Conservation (phyloP, 1,140 invertebrate species). For the Palaemon carinicauda region DNA sequence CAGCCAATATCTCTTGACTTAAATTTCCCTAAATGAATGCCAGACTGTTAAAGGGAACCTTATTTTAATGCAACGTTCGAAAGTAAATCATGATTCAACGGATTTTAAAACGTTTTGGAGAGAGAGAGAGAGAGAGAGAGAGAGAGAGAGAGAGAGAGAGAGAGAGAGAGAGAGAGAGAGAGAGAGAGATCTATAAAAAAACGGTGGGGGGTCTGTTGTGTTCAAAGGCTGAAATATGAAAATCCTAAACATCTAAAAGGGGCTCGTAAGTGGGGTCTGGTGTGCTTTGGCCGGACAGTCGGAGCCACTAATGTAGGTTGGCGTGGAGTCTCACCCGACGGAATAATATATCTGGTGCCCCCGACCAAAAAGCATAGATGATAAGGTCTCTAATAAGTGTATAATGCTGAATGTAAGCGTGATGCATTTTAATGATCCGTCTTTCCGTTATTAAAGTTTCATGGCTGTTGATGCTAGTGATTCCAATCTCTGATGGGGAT, state of each 20-base stretch:
- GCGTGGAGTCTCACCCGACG: background rate
- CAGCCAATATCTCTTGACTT: no score
- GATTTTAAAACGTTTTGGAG: no score
- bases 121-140: no score
- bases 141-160: background rate
- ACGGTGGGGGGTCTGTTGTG: background rate
- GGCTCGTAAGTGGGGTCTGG: background rate
- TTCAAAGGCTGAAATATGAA: slow-evolving; percentile 9
- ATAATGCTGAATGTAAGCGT: slow-evolving; percentile 2
- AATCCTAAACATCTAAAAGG: background rate
- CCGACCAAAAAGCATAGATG: slow-evolving; percentile 3
- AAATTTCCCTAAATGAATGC: no score
- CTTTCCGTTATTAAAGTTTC: slow-evolving; percentile 5
- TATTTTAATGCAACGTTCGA: no score
- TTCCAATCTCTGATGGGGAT: background rate
- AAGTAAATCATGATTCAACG: no score
- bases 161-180: background rate
- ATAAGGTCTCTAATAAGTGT: background rate
- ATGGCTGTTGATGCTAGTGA: slow-evolving; percentile 6
- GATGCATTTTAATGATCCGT: slow-evolving; percentile 5
- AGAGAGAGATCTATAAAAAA: background rate
- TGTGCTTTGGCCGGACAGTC: background rate
- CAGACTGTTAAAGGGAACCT: no score
- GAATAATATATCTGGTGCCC: no score
- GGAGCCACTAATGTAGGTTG: background rate